Conservation (phyloP, 2,113 vertebrate genomes). For the Notiomystis cincta region DNA sequence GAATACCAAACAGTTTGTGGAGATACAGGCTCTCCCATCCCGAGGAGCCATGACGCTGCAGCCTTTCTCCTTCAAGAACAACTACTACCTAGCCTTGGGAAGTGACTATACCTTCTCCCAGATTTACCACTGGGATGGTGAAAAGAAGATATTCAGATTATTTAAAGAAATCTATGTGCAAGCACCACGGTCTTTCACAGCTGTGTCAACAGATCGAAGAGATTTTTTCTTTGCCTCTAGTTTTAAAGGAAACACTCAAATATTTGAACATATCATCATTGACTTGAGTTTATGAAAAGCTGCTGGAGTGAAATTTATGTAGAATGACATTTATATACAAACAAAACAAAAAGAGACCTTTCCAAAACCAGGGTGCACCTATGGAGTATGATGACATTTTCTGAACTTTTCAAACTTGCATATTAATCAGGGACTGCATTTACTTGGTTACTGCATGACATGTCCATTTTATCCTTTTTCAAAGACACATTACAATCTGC, state of each 20-base stretch:
- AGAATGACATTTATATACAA: constrained; percentile 23
- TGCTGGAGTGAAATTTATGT: neutral
- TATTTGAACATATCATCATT: constrained; percentile 91
- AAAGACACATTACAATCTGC: constrained; percentile 34
- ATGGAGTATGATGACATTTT: constrained; percentile 60
- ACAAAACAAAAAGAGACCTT: constrained; percentile 16
- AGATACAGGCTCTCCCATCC: constrained; percentile 92
- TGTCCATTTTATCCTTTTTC: constrained; percentile 49
- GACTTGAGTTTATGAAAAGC: constrained; percentile 90
- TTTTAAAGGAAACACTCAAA: constrained; percentile 97
- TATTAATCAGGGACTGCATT: constrained; percentile 75
- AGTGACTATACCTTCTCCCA: constrained; percentile 98
- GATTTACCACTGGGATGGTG: constrained; percentile 91
- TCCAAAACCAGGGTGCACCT: neutral
- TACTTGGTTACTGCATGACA: constrained; percentile 71
- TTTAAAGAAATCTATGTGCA: constrained; percentile 98
- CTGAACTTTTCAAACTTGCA: constrained; percentile 62
- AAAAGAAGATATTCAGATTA: constrained; percentile 84
- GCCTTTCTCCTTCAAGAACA: constrained; percentile 89
- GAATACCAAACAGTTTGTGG: constrained; percentile 89
- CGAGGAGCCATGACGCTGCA: constrained; percentile 95
- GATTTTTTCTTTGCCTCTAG: constrained; percentile 97
- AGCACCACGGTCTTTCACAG: constrained; percentile 92
- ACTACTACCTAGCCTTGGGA: constrained; percentile 90
- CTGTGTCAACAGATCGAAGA: constrained; percentile 90